Percentiles rank a stretch among this genome's conserved stretches.
Conservation (phyloP, 2,113 vertebrate genomes). For the Leptocoma aspasia region DNA sequence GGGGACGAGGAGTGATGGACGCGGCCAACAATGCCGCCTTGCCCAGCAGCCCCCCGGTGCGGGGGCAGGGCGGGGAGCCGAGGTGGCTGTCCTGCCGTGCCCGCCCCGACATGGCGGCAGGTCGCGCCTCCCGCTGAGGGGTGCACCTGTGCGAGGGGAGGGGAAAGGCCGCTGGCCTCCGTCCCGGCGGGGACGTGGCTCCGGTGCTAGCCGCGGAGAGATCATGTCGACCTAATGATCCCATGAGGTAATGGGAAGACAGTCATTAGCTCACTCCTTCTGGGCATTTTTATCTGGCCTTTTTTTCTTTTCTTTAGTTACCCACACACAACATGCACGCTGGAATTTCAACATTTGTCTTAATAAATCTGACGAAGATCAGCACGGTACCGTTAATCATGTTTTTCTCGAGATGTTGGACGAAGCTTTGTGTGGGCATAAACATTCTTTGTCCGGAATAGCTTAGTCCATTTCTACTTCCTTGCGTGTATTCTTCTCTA, state of each 20-base stretch:
- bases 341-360: slow-evolving; percentile 2
- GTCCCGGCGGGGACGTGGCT: not conserved
- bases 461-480: not conserved
- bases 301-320: not conserved
- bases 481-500: not conserved
- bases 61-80: slow-evolving; percentile 20
- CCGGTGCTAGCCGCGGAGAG: not conserved
- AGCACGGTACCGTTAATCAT: not conserved
- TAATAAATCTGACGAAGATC: slow-evolving; percentile 48
- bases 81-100: not conserved
- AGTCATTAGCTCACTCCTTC: slow-evolving; percentile 52
- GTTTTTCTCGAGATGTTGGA: not conserved
- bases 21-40: slow-evolving; percentile 82
- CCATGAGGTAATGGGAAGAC: slow-evolving; percentile 56
- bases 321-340: too few species aligned
- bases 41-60: slow-evolving; percentile 54
- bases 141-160: not conserved
- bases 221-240: slow-evolving; percentile 46
- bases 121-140: not conserved
- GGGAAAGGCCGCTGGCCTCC: not conserved
- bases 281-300: slow-evolving; percentile 21
- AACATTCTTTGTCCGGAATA: not conserved
- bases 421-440: not conserved
- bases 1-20: slow-evolving; percentile 86
- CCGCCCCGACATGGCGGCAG: not conserved